Evolutionary conservation across 2,113 vertebrate genomes (phyloP), one percentile per base, ranked within the genome.

Genomic region (Ochotona curzoniae): DNA sequence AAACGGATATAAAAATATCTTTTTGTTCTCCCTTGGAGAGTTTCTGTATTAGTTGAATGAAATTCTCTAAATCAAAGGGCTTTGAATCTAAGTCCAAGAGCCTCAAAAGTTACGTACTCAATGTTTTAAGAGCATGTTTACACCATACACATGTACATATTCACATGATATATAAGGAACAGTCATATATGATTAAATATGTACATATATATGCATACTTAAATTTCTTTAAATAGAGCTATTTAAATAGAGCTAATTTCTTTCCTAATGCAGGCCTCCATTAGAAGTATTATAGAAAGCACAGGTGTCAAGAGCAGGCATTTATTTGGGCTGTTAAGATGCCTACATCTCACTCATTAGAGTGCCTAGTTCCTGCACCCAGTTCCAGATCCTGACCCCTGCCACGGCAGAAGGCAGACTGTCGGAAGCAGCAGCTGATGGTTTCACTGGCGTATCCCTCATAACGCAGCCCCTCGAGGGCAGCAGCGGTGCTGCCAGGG

Each of bases 261-360:
- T 84, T 90, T 54, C 91, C n/a, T 76, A 67, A 81, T 81, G 30
- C 60, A 69, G n/a, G 67, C 5, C 87, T 80, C 61, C 9, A 64
- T 51, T 83, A 64, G 38, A 7, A 78, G 82, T 90, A 57, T 18
- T 38, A 64, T 69, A 93, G 90, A 89, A 93, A 60, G 38, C 23
- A 76, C 25, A 54, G 13, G 5, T 26, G 54, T 18, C 38, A 44
- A 44, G 38, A 44, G 6, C 38, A 44, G 38, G 38, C 38, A 44
- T 44, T 44, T 44, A 44, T 44, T 44, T 44, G 38, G 38, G 38
- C 38, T 44, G n/a, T 44, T 44, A 44, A 44, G 38, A 44, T 44
- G 38, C 6, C 38, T 44, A 44, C 54, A 57, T 14, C 54, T 57
- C 54, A 4, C 10, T 2, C 54, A 57, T 17, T 14, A 18, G 54